Evolutionary conservation across 2,888 invertebrate species (phyloP), one percentile per base, ranked within the genome.

Genomic region (Leistus spinibarbis): DNA sequence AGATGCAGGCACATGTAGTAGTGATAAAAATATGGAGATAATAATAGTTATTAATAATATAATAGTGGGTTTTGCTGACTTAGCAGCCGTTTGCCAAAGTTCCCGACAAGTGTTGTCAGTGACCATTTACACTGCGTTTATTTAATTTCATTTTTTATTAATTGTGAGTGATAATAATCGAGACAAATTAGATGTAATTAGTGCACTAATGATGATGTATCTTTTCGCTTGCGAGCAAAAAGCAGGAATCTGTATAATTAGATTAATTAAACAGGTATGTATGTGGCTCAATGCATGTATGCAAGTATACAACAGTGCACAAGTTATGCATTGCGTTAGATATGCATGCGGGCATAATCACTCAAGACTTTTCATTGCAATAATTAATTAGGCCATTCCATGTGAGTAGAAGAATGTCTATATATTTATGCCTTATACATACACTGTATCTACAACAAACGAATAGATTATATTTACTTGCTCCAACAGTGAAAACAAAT

Each of bases 261-360:
- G 75, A 75, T 75, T 75, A 75, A 75, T 75, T 75, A 75, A 75
- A 57, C 62, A 73, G 67, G 73, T 73, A 73, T 73, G 73, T 60
- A 27, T 27, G 65, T n/a, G 24, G 24, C 16, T 65, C 19, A 66
- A 16, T 16, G 60, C 20, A 60, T 22, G 60, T 22, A 60, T 3
- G 22, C 7, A 22, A 13, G 60, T 19, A 19, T 19, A 19, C 19
- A 13, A 60, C 60, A 17, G 60, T n/a, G 54, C 19, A 53, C 54
- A 63, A 23, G 17, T 62, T 53, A 54, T 40, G n/a, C n/a, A n/a
- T n/a, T n/a, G 54, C 19, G 63, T 53, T 62, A 23, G 17, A 57
- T 53, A 54, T 40, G 72, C 40, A 72, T 71, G 66, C 72, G 60
- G 72, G 60, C 66, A 66, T 71, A 71, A 64, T 71, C 24, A 27